Evolutionary conservation across 2,797 vertebrate species (phyloP).

Genomic region (Delichon dasypus): DNA sequence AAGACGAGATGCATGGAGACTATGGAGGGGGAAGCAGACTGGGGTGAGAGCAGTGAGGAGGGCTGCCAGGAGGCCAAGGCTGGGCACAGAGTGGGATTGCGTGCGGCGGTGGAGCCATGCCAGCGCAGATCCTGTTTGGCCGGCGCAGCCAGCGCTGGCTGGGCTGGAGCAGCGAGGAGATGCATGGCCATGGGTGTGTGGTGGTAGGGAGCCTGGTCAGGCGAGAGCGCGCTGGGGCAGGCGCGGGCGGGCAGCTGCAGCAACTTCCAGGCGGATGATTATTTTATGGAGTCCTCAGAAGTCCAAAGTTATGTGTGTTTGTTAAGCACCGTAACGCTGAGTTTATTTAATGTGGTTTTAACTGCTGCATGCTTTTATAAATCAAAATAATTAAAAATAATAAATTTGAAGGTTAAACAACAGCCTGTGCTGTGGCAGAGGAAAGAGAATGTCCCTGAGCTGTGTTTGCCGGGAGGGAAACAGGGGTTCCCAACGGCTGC

Average conservation of each 20-base stretch:
- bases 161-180: neutral
- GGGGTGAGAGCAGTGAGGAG: neutral
- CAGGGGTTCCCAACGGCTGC: neutral
- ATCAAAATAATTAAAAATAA: constrained; percentile 90
- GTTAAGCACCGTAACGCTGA: constrained; percentile 77
- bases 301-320: constrained; percentile 76
- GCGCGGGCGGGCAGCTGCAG: constrained; percentile 60
- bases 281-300: constrained; percentile 78
- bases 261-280: constrained; percentile 81
- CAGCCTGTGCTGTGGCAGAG: constrained; percentile 70
- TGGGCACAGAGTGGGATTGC: neutral
- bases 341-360: constrained; percentile 84
- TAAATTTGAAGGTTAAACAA: constrained; percentile 86
- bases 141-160: neutral
- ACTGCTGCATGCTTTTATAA: constrained; percentile 82
- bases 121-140: neutral
- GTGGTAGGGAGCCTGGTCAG: neutral
- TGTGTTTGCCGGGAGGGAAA: neutral
- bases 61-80: neutral
- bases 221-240: neutral
- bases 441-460: constrained; percentile 40
- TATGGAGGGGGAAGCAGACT: neutral
- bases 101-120: neutral
- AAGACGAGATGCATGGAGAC: neutral
- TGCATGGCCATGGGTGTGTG: neutral